phyloP scores from a whole-genome alignment of 2,797 vertebrate genomes.

The Sebastes paucispinis region DNA sequence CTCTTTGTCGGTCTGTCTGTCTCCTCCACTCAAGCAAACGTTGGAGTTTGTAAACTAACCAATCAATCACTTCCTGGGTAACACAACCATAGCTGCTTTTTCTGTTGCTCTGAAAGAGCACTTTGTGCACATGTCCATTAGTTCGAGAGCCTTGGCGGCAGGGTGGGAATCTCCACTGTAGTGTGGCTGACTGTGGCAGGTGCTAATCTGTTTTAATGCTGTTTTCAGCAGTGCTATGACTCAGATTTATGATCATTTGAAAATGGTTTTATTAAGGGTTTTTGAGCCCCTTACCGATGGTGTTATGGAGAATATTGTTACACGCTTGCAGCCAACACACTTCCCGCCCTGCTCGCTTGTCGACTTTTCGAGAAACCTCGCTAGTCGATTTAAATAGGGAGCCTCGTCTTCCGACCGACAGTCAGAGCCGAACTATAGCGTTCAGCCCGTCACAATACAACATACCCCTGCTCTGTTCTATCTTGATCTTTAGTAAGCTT shows the following conservation, averaged over 20 bases:
- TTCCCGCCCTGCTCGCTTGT: constrained; percentile 48
- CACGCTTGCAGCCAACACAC: constrained; percentile 31
- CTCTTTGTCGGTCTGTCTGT: constrained; percentile 49
- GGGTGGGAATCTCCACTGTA: constrained; percentile 38
- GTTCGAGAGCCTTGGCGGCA: constrained; percentile 48
- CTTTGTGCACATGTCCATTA: constrained; percentile 46
- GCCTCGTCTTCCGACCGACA: constrained; percentile 64
- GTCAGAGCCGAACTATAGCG: constrained; percentile 46
- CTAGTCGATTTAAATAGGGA: constrained; percentile 32
- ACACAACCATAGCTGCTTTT: constrained; percentile 35
- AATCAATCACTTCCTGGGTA: constrained; percentile 62
- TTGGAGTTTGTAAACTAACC: constrained; percentile 56
- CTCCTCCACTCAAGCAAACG: constrained; percentile 47
- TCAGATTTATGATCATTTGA: constrained; percentile 8
- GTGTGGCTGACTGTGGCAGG: constrained; percentile 30
- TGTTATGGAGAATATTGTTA: constrained; percentile 57
- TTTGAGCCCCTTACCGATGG: constrained; percentile 22
- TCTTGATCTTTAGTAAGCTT: constrained; percentile 26
- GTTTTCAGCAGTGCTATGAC: constrained; percentile 25
- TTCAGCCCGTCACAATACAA: constrained; percentile 11
- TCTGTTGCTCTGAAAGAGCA: constrained; percentile 52
- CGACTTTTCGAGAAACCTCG: constrained; percentile 19
- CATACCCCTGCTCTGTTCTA: constrained; percentile 1
- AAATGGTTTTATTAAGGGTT: constrained; percentile 20
- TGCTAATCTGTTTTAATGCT: constrained; percentile 37